Conservation (phyloP, 2,888 invertebrate species). For the Drosophila longiperda region DNA sequence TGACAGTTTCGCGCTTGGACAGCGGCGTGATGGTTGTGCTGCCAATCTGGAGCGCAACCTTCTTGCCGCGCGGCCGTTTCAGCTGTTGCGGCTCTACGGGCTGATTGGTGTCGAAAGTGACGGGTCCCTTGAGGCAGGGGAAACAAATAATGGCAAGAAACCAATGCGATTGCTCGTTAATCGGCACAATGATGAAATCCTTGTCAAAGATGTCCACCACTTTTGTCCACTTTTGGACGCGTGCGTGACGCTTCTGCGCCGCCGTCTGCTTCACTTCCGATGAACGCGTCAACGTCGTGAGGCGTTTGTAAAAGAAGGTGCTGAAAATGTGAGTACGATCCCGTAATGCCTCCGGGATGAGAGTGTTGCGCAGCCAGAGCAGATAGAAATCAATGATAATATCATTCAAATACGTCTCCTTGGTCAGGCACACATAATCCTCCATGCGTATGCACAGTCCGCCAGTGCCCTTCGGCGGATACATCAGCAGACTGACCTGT, state of each 20-base stretch:
- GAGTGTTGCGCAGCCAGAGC: constrained; percentile 92
- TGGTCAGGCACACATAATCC: constrained; percentile 95
- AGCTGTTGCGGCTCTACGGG: constrained; percentile 86
- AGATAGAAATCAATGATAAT: constrained; percentile 99
- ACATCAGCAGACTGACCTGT: constrained; percentile 90
- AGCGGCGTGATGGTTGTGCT: constrained; percentile 88
- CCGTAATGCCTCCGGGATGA: constrained; percentile 89
- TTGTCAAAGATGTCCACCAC: constrained; percentile 98
- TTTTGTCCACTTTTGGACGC: constrained; percentile 98
- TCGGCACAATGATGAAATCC: constrained; percentile 98
- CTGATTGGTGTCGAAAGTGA: constrained; percentile 89
- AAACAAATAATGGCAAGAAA: constrained; percentile 98
- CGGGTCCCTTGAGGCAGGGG: constrained; percentile 91
- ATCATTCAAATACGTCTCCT: constrained; percentile 98
- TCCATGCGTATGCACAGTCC: constrained; percentile 96
- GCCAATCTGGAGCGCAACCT: constrained; percentile 88
- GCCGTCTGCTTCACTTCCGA: constrained; percentile 89
- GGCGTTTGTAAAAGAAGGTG: constrained; percentile 97
- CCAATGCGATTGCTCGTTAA: constrained; percentile 99
- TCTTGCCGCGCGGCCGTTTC: constrained; percentile 86
- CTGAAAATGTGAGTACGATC: constrained; percentile 96
- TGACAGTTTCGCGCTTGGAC: constrained; percentile 86
- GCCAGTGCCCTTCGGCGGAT: constrained; percentile 92
- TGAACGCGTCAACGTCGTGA: constrained; percentile 93
- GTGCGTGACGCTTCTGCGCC: constrained; percentile 93